Percentiles rank a stretch among this genome's conserved stretches.
Conservation (phyloP, 2,797 vertebrate species). For the Phrynocephalus guinanensis region DNA sequence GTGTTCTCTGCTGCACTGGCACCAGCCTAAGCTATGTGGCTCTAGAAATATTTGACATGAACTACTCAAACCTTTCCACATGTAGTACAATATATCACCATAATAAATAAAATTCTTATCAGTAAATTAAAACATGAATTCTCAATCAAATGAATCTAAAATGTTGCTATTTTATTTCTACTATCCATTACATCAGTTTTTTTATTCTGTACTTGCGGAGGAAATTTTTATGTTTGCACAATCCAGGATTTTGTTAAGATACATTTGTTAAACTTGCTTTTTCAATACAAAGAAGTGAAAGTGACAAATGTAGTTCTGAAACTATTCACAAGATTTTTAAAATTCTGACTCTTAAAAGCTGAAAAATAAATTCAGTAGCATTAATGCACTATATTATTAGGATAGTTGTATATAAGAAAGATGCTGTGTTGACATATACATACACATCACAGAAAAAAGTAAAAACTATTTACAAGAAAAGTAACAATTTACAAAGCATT, state of each 20-base stretch:
- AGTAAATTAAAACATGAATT: not conserved
- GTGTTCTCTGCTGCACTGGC: no score
- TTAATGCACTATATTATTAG: not conserved
- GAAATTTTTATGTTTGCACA: not conserved
- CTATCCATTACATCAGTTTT: not conserved
- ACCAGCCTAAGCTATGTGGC: no score
- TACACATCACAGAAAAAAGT: conserved; percentile 29
- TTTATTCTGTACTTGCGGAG: not conserved
- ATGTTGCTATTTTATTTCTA: not conserved
- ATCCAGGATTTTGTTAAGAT: not conserved
- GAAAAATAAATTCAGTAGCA: not conserved
- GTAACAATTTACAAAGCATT: conserved; percentile 44
- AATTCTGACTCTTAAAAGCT: not conserved
- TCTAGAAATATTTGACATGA: no score
- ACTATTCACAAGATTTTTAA: not conserved
- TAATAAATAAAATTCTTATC: not conserved
- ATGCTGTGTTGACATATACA: not conserved
- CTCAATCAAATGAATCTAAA: not conserved
- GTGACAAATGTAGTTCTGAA: not conserved
- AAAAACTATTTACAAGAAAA: conserved; percentile 70
- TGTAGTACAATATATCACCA: not conserved
- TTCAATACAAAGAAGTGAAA: not conserved
- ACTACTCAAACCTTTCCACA: not conserved
- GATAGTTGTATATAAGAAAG: not conserved
- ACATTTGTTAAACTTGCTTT: not conserved